These are phyloP conservation scores for Danio albolineatus DNA, from an alignment of 2,797 vertebrate species.

Conservation along the genomic window DNA sequence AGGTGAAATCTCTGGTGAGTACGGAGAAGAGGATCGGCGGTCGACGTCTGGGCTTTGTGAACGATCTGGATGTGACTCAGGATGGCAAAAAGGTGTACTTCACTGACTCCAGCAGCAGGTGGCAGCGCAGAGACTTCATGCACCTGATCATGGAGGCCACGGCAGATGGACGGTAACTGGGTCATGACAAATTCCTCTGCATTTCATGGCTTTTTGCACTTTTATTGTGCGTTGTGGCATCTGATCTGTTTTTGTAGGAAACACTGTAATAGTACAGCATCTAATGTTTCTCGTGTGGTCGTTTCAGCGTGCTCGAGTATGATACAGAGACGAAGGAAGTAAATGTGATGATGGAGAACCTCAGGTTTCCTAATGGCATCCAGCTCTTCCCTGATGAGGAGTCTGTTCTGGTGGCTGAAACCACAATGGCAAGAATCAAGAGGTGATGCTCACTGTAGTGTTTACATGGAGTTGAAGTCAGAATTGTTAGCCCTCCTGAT, in stretches of 20 bases:
- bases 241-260: not conserved
- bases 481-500: too few relatives aligned
- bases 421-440: slow-evolving; percentile 93
- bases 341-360: slow-evolving; percentile 90
- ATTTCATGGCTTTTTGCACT: not conserved
- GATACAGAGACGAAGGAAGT: slow-evolving; percentile 87
- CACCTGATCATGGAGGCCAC: slow-evolving; percentile 92
- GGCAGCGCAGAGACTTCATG: slow-evolving; percentile 90
- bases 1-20: slow-evolving; percentile 79
- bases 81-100: slow-evolving; percentile 95
- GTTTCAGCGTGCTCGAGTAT: slow-evolving; percentile 87
- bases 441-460: slow-evolving; percentile 72
- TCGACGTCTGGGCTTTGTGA: slow-evolving; percentile 89
- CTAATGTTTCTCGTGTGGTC: not conserved
- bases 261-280: not conserved
- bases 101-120: slow-evolving; percentile 95
- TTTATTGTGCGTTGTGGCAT: not conserved
- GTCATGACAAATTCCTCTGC: slow-evolving; percentile 13
- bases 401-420: slow-evolving; percentile 91
- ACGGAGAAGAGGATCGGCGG: slow-evolving; percentile 83
- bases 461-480: not conserved
- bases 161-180: slow-evolving; percentile 89
- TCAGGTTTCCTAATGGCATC: slow-evolving; percentile 92
- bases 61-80: slow-evolving; percentile 88
- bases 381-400: slow-evolving; percentile 93